These are phyloP conservation scores for Periparus ater DNA, from an alignment of 2,797 vertebrate genomes.

Conservation along the genomic window DNA sequence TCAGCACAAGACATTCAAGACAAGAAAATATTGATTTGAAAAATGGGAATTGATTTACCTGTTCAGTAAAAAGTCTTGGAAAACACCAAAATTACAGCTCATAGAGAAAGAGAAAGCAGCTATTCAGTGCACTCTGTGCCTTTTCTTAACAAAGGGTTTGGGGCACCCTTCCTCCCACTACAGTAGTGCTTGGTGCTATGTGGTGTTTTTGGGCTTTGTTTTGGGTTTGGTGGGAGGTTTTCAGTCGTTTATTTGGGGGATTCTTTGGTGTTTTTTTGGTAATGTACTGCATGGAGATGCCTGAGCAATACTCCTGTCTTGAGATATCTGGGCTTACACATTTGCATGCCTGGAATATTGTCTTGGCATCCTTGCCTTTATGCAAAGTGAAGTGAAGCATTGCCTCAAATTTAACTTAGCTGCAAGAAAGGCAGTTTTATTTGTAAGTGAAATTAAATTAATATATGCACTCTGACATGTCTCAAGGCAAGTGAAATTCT, in stretches of 20 bases:
- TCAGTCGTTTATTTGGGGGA: rapidly evolving
- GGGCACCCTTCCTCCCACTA: not conserved
- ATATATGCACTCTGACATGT: not conserved
- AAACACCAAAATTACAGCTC: not conserved
- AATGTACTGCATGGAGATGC: not conserved
- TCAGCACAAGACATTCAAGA: not conserved
- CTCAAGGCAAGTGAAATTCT: not conserved
- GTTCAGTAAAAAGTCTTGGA: not conserved
- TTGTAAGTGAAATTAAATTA: conserved; percentile 31
- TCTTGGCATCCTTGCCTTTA: not conserved
- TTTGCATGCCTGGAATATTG: not conserved
- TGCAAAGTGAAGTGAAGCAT: not conserved
- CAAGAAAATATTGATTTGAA: conserved; percentile 21
- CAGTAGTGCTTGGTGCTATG: not conserved
- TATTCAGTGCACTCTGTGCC: not conserved
- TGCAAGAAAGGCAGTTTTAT: conserved; percentile 18
- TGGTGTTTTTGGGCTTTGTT: not conserved
- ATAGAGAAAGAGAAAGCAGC: not conserved
- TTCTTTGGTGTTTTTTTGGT: not conserved
- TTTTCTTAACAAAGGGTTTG: not conserved
- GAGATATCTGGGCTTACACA: not conserved
- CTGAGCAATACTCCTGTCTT: not conserved
- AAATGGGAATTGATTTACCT: not conserved
- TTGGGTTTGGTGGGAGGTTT: rapidly evolving
- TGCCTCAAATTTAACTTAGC: not conserved